Percentiles rank a stretch among this genome's conserved stretches.
Evolutionary conservation across 2,797 vertebrate species (phyloP).

Genomic region (Acipenser transmontanus): DNA sequence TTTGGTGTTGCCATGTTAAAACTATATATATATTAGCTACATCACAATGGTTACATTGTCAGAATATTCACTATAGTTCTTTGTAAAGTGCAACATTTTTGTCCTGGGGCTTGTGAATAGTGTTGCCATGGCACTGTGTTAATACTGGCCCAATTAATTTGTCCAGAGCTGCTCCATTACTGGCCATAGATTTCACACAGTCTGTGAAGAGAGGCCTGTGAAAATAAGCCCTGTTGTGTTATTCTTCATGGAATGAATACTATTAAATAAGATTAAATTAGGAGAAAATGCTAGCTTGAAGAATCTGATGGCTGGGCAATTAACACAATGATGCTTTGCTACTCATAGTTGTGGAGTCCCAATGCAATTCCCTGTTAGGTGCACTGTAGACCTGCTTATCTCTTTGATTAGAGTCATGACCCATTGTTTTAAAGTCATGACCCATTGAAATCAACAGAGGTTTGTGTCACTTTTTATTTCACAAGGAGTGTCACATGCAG

Average conservation of each 20-base stretch:
- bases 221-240: conserved; percentile 47
- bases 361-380: too few relatives aligned
- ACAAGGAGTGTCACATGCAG: too few relatives aligned
- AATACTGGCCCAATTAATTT: conserved; percentile 75
- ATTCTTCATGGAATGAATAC: neutral
- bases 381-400: too few relatives aligned
- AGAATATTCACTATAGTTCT: conserved; percentile 66
- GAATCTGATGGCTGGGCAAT: neutral
- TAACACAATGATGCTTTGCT: neutral
- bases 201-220: conserved; percentile 47
- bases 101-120: conserved; percentile 65
- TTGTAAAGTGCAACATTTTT: conserved; percentile 77
- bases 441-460: too few relatives aligned
- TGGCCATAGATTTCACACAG: conserved; percentile 66
- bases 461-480: too few relatives aligned
- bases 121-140: conserved; percentile 81
- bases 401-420: too few relatives aligned
- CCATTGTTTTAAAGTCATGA: too few relatives aligned
- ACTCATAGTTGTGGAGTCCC: neutral
- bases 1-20: too few relatives aligned
- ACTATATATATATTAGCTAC: conserved; percentile 47
- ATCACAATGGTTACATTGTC: conserved; percentile 62
- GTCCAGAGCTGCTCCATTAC: conserved; percentile 62
- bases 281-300: neutral
- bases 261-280: neutral